phyloP scores from a whole-genome alignment of 2,888 invertebrate species.

The Dexiosoma caninum region DNA sequence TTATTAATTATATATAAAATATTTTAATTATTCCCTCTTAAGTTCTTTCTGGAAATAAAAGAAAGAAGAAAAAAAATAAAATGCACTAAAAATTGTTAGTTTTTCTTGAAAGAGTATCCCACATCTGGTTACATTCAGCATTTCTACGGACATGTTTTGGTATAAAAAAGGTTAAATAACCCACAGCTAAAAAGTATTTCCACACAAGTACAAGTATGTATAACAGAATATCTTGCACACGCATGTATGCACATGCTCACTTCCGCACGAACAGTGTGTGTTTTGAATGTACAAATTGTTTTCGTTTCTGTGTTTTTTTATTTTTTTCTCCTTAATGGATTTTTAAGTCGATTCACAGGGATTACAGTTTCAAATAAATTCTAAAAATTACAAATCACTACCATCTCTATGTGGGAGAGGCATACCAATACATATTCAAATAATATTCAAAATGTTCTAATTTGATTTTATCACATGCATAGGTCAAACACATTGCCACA shows the following conservation, averaged over 20 bases:
- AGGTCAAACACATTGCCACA: constrained; percentile 4
- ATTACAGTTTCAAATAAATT: constrained; percentile 16
- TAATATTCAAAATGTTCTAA: constrained; percentile 15
- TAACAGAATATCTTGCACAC: background rate
- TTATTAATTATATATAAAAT: too few relatives aligned
- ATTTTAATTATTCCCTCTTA: too few relatives aligned
- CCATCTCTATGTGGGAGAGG: background rate
- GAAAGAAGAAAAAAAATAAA: too few relatives aligned
- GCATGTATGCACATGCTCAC: background rate
- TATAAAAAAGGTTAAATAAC: background rate
- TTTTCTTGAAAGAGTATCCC: too few relatives aligned
- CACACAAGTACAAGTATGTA: too few relatives aligned
- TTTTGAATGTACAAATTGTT: constrained; percentile 22
- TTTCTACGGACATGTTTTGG: too few relatives aligned
- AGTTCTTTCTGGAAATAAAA: too few relatives aligned
- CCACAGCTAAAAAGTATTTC: background rate
- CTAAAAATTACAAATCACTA: background rate
- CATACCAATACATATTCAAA: too few relatives aligned
- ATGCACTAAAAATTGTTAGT: too few relatives aligned
- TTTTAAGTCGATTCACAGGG: constrained; percentile 18
- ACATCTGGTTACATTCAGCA: too few relatives aligned
- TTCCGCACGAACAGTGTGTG: background rate
- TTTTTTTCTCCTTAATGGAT: constrained; percentile 5
- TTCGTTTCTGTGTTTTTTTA: constrained; percentile 5
- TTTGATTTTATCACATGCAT: background rate